A percentile compares a stretch with the other conserved stretches of the same genome.
These are phyloP conservation scores for Emmelina monodactyla DNA, from an alignment of 2,888 invertebrate genomes.

Conservation along the genomic window DNA sequence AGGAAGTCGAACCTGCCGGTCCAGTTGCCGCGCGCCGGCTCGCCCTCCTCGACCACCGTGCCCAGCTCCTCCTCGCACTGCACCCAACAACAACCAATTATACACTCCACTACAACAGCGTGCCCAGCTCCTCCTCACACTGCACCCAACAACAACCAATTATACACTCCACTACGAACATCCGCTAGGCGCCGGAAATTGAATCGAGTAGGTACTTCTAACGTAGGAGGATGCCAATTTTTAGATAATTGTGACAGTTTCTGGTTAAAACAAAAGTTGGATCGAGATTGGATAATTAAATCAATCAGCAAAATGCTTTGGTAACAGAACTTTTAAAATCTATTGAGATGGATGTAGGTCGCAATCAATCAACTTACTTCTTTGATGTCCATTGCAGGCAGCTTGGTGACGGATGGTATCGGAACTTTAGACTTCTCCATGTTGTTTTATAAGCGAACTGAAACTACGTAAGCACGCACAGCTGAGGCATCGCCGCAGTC, in stretches of 20 bases:
- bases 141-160: too few relatives aligned
- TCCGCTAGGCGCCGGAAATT: slow-evolving; percentile 22
- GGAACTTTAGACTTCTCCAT: slow-evolving; percentile 25
- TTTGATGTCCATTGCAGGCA: slow-evolving; percentile 28
- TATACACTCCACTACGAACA: slow-evolving; percentile 31
- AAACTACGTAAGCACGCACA: slow-evolving; percentile 28
- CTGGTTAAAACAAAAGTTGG: too few relatives aligned
- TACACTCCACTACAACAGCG: slow-evolving; percentile 28
- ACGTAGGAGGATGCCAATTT: too few relatives aligned
- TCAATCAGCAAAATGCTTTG: too few relatives aligned
- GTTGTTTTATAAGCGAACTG: slow-evolving; percentile 22
- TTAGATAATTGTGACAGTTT: too few relatives aligned
- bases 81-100: too few relatives aligned
- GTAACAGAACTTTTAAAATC: too few relatives aligned
- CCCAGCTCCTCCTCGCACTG: slow-evolving; percentile 33
- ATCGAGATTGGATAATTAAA: too few relatives aligned
- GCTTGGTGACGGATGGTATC: slow-evolving; percentile 30
- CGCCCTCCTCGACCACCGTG: slow-evolving; percentile 27
- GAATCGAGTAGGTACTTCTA: too few relatives aligned
- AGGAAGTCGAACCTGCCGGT: slow-evolving; percentile 79
- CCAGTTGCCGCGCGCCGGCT: slow-evolving; percentile 75
- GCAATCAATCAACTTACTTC: neutral
- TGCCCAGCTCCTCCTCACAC: slow-evolving; percentile 30
- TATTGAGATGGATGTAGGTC: slow-evolving; percentile 5
- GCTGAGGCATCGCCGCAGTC: slow-evolving; percentile 21